Evolutionary conservation across 2,888 invertebrate species (phyloP).

Genomic region (Drosophila testacea): DNA sequence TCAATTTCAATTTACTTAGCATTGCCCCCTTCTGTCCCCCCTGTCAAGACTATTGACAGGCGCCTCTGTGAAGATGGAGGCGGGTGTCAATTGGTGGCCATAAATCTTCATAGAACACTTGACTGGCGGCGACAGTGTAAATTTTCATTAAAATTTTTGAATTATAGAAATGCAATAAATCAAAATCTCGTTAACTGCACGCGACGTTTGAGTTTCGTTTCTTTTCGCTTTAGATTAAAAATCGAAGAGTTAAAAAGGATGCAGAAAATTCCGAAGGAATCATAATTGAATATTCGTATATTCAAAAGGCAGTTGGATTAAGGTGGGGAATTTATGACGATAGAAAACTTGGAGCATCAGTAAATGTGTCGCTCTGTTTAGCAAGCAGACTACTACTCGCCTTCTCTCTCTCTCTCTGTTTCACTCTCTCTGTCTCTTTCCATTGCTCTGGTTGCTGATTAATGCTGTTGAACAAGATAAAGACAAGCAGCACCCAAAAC

Average conservation of each 20-base stretch:
- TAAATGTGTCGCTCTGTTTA: conserved; percentile 54
- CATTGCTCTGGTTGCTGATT: conserved; percentile 51
- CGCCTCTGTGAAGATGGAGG: conserved; percentile 58
- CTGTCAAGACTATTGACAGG: conserved; percentile 35
- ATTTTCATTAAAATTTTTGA: conserved; percentile 71
- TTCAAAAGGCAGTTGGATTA: conserved; percentile 9
- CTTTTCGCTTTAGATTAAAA: conserved; percentile 53
- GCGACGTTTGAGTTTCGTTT: conserved; percentile 59
- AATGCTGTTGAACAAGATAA: conserved; percentile 70
- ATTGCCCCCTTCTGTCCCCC: conserved; percentile 6
- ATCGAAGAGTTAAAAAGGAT: conserved; percentile 36
- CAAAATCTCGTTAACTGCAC: conserved; percentile 75
- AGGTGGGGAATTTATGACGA: background rate
- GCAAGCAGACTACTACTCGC: conserved; percentile 26
- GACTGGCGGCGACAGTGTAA: conserved; percentile 74
- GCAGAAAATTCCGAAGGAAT: conserved; percentile 11
- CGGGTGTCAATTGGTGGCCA: conserved; percentile 72
- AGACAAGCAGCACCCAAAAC: conserved; percentile 69
- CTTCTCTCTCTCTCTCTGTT: background rate
- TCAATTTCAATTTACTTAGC: conserved; percentile 49
- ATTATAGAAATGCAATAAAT: conserved; percentile 73
- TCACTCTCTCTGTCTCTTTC: background rate
- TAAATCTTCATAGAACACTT: conserved; percentile 78
- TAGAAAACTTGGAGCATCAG: conserved; percentile 42
- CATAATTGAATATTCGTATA: conserved; percentile 15